Evolutionary conservation across 2,888 invertebrate species (phyloP).

Genomic region (Dryobotodes eremita): DNA sequence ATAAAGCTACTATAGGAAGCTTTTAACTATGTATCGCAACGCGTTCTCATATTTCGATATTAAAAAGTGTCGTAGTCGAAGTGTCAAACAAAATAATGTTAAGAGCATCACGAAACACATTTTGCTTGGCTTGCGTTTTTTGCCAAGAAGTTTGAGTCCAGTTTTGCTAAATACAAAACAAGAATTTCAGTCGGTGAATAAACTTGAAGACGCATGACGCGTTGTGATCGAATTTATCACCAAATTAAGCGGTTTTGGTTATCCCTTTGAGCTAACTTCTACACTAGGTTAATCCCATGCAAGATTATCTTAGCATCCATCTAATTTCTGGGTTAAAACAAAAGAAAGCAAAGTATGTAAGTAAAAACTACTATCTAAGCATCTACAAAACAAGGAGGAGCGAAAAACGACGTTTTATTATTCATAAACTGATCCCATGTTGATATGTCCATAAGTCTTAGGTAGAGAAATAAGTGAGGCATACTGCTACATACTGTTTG

Average conservation of each 20-base stretch:
- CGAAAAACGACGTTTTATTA: conserved; percentile 10
- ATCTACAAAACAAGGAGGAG: conserved; percentile 15
- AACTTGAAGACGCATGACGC: conserved; percentile 10
- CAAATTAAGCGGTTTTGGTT: conserved; percentile 11
- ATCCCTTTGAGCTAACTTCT: conserved; percentile 24
- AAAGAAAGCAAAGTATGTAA: conserved; percentile 32
- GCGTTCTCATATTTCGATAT: neutral
- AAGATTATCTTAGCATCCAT: conserved; percentile 32
- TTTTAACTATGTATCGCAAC: neutral
- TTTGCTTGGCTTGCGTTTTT: neutral
- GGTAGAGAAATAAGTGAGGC: neutral
- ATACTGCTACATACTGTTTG: neutral
- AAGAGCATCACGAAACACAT: neutral
- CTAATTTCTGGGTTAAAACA: conserved; percentile 30
- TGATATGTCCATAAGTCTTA: conserved; percentile 1
- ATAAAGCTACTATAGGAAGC: neutral
- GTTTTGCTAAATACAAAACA: neutral
- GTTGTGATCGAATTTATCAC: conserved; percentile 18
- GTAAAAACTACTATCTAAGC: conserved; percentile 21
- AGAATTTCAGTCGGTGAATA: neutral
- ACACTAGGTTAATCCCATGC: conserved; percentile 54
- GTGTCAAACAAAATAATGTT: conserved; percentile 13
- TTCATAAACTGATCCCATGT: conserved; percentile 84
- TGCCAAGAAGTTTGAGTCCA: neutral
- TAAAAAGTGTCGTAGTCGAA: neutral